A percentile compares a stretch with the other conserved stretches of the same genome.
Evolutionary conservation across 2,113 vertebrate genomes (phyloP).

Genomic region (Xyrauchen texanus): DNA sequence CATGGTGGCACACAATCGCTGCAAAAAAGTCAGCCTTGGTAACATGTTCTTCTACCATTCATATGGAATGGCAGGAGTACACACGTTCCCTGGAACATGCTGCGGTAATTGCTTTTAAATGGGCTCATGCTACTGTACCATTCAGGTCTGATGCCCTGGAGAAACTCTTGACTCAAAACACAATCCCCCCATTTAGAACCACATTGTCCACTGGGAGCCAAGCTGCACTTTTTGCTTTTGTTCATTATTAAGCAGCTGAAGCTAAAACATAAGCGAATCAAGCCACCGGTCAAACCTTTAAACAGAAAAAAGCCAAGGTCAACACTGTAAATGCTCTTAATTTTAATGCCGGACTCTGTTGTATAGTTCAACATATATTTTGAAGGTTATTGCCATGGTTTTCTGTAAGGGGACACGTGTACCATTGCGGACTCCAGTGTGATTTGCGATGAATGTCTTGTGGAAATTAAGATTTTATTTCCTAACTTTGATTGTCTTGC

Average conservation of each 20-base stretch:
- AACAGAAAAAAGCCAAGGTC: slow-evolving; percentile 65
- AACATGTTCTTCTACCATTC: slow-evolving; percentile 19
- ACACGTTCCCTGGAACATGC: slow-evolving; percentile 32
- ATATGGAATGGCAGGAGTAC: slow-evolving; percentile 22
- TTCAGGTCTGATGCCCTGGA: slow-evolving; percentile 34
- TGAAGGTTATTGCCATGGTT: not conserved
- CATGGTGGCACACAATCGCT: not conserved
- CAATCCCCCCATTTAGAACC: slow-evolving; percentile 41
- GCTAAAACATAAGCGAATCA: slow-evolving; percentile 23
- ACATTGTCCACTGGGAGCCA: slow-evolving; percentile 31
- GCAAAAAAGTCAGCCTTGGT: slow-evolving; percentile 24
- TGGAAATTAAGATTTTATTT: not conserved
- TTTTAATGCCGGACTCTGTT: not conserved
- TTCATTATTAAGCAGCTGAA: slow-evolving; percentile 16
- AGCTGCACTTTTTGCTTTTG: slow-evolving; percentile 18
- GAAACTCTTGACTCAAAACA: slow-evolving; percentile 23
- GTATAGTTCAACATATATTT: slow-evolving; percentile 34
- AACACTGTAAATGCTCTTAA: slow-evolving; percentile 65
- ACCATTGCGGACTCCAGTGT: not conserved
- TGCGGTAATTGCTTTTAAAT: slow-evolving; percentile 48
- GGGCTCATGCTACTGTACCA: slow-evolving; percentile 38
- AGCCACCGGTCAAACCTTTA: slow-evolving; percentile 50
- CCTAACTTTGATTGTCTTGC: not conserved
- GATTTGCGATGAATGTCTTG: not conserved
- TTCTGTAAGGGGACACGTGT: not conserved